Conservation (phyloP, 2,113 vertebrate genomes). For the Lophius piscatorius region DNA sequence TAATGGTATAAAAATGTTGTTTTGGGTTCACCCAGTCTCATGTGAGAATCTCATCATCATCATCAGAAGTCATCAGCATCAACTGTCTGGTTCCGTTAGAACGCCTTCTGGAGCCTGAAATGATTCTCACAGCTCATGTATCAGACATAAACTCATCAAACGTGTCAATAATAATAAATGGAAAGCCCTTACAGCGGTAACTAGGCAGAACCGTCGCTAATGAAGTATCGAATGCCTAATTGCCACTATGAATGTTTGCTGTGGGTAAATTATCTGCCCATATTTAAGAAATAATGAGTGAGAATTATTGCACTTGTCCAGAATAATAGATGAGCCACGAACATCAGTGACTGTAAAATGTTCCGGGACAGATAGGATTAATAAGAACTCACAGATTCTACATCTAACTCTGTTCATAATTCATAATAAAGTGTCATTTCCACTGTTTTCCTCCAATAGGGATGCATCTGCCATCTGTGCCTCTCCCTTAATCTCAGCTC, state of each 20-base stretch:
- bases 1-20: too few species aligned
- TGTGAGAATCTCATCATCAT: too few species aligned
- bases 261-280: not conserved
- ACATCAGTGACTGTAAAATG: not conserved
- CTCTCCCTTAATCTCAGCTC: too few species aligned
- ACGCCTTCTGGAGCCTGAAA: not conserved
- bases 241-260: slow-evolving; percentile 12
- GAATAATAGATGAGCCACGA: not conserved
- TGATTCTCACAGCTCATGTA: not conserved
- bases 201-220: slow-evolving; percentile 39
- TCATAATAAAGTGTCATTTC: too few species aligned
- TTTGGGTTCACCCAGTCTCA: too few species aligned
- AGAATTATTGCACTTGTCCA: not conserved
- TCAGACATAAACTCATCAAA: slow-evolving; percentile 40
- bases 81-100: not conserved
- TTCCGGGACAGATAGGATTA: too few species aligned
- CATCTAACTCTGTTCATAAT: too few species aligned
- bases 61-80: not conserved
- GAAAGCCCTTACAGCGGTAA: slow-evolving; percentile 39
- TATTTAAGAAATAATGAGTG: slow-evolving; percentile 13
- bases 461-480: too few species aligned
- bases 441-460: too few species aligned
- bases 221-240: slow-evolving; percentile 39
- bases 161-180: slow-evolving; percentile 36
- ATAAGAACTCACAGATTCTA: too few species aligned